Percentiles rank a stretch among this genome's conserved stretches.
These are phyloP conservation scores for Epizoanthus scotinus DNA, from an alignment of 92 coral and sea anemone species.

Conservation along the genomic window DNA sequence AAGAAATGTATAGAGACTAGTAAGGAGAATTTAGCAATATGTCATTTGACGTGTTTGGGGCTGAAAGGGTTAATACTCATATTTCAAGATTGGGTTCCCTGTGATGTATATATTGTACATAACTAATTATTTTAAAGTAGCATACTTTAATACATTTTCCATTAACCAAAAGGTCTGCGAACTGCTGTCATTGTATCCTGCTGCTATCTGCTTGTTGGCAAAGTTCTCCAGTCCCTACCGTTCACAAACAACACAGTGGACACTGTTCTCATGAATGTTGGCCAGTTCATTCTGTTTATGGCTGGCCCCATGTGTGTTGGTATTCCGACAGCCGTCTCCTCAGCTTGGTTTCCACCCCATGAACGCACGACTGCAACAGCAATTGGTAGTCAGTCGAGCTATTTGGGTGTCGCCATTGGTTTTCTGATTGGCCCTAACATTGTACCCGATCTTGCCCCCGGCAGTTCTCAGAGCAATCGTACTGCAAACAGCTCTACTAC, in stretches of 20 bases:
- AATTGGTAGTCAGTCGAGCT: slow-evolving; percentile 19
- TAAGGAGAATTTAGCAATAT: no score
- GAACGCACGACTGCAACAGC: slow-evolving; percentile 35
- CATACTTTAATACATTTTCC: neutral
- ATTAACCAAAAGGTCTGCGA: slow-evolving; percentile 27
- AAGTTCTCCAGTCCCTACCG: slow-evolving; percentile 22
- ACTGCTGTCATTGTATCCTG: slow-evolving; percentile 12
- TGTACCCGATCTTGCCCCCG: neutral
- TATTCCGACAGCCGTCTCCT: slow-evolving; percentile 21
- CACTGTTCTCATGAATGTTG: slow-evolving; percentile 23
- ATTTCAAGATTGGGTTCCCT: no score
- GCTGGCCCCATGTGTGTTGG: slow-evolving; percentile 35
- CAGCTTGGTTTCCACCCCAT: slow-evolving; percentile 23
- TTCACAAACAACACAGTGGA: neutral
- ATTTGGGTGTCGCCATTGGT: slow-evolving; percentile 16
- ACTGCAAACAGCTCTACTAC: no score
- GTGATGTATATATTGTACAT: no score
- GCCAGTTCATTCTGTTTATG: slow-evolving; percentile 22
- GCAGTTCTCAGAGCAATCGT: no score
- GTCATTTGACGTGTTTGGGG: no score
- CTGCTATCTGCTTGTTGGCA: slow-evolving; percentile 18
- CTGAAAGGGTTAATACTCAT: no score
- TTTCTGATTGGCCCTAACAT: slow-evolving; percentile 21
- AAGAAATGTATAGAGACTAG: no score
- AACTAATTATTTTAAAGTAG: no score